A percentile compares a stretch with the other conserved stretches of the same genome.
phyloP scores from a whole-genome alignment of 64 coral and sea anemone species.

The Dendronephthya gigantea region DNA sequence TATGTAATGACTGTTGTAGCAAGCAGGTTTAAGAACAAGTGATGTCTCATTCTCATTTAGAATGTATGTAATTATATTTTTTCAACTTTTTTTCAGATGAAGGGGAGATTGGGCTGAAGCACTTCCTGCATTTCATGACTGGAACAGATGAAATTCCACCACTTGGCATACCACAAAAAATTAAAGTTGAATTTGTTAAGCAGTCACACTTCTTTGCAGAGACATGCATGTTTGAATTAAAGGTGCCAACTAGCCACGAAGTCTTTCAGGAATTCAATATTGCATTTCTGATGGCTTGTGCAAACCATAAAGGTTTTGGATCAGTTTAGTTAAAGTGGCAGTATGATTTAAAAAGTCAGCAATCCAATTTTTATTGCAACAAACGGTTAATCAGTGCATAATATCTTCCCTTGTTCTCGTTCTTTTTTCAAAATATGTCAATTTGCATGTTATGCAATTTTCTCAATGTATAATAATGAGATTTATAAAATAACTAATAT shows the following conservation, averaged over 20 bases:
- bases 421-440: background rate
- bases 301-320: constrained; percentile 7
- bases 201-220: background rate
- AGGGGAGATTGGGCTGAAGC: background rate
- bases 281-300: background rate
- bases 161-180: constrained; percentile 1
- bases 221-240: background rate
- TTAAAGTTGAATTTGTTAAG: background rate
- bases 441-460: background rate
- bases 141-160: background rate
- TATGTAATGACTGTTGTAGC: no score
- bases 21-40: background rate
- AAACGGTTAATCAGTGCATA: background rate
- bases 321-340: background rate
- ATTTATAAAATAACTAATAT: no score
- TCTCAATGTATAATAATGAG: no score
- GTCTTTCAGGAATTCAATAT: background rate
- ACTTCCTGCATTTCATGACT: background rate
- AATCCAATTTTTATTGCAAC: background rate
- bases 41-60: background rate
- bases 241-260: background rate
- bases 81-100: background rate
- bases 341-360: background rate
- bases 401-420: no score
- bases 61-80: background rate